A percentile compares a stretch with the other conserved stretches of the same genome.
These are phyloP conservation scores for Tipula confusa DNA, from an alignment of 2,888 invertebrate genomes.

Conservation along the genomic window DNA sequence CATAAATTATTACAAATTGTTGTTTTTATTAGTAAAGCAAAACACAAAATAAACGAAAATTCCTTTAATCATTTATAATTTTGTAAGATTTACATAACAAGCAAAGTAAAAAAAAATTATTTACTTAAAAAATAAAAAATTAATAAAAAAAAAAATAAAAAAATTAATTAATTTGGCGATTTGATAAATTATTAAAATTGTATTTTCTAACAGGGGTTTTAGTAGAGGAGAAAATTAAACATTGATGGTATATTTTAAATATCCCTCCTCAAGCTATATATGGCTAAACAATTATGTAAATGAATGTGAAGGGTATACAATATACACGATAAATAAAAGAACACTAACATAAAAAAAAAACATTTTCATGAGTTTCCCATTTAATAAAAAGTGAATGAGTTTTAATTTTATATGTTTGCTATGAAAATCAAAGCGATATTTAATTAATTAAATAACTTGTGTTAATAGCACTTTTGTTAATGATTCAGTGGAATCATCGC, in stretches of 20 bases:
- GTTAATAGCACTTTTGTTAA: neutral
- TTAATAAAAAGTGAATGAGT: neutral
- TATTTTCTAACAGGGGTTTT: neutral
- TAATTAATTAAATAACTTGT: neutral
- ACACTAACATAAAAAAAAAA: neutral
- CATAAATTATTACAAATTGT: neutral
- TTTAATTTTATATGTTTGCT: neutral
- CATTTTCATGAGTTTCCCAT: neutral
- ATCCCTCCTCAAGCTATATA: neutral
- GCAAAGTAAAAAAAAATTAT: neutral
- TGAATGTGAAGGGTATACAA: no score
- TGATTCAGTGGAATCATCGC: no score
- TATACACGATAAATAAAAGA: no score
- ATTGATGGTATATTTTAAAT: neutral
- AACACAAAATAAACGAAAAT: neutral
- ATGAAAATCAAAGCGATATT: neutral
- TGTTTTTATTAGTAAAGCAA: neutral
- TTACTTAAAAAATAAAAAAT: neutral
- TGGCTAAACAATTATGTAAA: no score
- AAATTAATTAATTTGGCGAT: neutral
- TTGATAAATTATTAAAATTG: neutral
- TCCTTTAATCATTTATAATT: neutral
- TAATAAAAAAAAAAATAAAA: neutral
- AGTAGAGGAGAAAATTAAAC: neutral
- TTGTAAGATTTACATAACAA: neutral